Evolutionary conservation across 35 echinoderm and acorn worm genomes (phyloP).

Genomic region (Apostichopus japonicus): DNA sequence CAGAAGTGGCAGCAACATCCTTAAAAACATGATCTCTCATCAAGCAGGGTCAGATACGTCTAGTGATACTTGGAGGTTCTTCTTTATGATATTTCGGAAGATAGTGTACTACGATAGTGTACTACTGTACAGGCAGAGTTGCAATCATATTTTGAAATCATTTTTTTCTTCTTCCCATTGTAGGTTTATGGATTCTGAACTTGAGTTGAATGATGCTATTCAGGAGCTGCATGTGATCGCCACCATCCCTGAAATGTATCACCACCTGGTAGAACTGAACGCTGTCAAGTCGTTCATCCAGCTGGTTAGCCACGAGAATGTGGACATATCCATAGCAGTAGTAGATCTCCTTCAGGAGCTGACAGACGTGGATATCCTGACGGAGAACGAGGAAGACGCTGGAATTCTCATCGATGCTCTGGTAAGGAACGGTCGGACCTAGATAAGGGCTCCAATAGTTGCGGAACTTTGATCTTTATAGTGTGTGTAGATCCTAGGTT

Average conservation of each 20-base stretch:
- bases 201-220: conserved; percentile 87
- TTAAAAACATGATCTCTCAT: too few species aligned
- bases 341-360: conserved; percentile 92
- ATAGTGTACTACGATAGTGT: too few species aligned
- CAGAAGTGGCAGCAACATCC: too few species aligned
- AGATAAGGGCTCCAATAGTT: too few species aligned
- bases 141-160: too few species aligned
- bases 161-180: too few species aligned
- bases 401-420: conserved; percentile 81
- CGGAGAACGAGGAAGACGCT: conserved; percentile 90
- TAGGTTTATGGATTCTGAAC: conserved; percentile 96
- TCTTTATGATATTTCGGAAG: too few species aligned
- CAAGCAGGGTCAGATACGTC: too few species aligned
- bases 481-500: too few species aligned
- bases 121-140: too few species aligned
- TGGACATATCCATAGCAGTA: conserved; percentile 88
- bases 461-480: too few species aligned
- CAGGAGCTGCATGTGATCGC: conserved; percentile 97
- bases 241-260: conserved; percentile 90
- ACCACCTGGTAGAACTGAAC: conserved; percentile 82
- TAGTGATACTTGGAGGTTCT: too few species aligned
- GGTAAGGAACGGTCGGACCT: conserved; percentile 39
- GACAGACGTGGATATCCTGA: conserved; percentile 89
- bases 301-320: conserved; percentile 88
- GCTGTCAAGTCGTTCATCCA: conserved; percentile 79